A percentile compares a stretch with the other conserved stretches of the same genome.
Evolutionary conservation across 2,797 vertebrate genomes (phyloP).

Genomic region (Chelmon rostratus): DNA sequence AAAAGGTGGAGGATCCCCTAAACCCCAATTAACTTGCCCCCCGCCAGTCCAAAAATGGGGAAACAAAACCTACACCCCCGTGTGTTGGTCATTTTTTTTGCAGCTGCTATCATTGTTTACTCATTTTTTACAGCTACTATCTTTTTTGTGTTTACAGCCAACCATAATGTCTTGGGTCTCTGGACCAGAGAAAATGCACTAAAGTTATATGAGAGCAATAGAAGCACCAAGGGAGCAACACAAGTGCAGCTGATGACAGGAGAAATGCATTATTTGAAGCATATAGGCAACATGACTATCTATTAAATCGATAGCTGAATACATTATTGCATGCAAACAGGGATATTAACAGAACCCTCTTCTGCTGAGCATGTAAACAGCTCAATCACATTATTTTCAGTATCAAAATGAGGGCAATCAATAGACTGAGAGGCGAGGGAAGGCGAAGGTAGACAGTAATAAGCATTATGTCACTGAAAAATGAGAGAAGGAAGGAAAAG

Average conservation of each 20-base stretch:
- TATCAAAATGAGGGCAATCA: conserved; percentile 65
- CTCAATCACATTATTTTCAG: conserved; percentile 54
- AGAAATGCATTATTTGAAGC: conserved; percentile 6
- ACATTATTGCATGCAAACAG: conserved; percentile 34
- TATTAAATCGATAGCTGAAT: conserved; percentile 43
- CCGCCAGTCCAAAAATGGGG: no score
- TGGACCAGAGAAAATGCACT: conserved; percentile 32
- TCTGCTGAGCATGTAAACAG: conserved; percentile 45
- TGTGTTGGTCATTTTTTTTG: conserved; percentile 13
- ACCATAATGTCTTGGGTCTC: conserved; percentile 21
- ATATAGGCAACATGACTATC: conserved; percentile 11
- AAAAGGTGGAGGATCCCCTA: no score
- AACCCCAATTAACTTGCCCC: no score
- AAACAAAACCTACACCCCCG: background rate
- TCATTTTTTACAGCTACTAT: conserved; percentile 22
- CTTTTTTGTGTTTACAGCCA: conserved; percentile 46
- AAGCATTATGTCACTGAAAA: conserved; percentile 47
- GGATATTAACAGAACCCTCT: conserved; percentile 36
- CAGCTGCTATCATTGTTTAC: conserved; percentile 35
- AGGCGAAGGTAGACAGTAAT: conserved; percentile 50
- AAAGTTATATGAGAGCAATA: conserved; percentile 50
- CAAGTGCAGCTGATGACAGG: conserved; percentile 24
- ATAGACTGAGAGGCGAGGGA: conserved; percentile 38
- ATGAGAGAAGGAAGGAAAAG: conserved; percentile 42
- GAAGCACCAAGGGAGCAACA: conserved; percentile 23